phyloP scores from a whole-genome alignment of 1,140 invertebrate species.

The Cyclargus thomasi region DNA sequence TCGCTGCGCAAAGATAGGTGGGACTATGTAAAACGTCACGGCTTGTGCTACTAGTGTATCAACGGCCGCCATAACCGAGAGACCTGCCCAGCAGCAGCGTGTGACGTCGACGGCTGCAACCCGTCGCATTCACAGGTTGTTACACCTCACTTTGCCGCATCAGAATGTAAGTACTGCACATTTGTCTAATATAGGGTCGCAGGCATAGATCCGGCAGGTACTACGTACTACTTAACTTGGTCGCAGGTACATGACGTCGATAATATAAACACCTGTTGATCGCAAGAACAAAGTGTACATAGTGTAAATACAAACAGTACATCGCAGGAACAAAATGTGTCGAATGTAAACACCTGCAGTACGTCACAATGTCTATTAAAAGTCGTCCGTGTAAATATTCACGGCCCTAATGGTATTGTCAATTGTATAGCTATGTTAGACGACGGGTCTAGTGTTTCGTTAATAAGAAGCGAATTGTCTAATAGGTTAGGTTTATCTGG shows the following conservation, averaged over 20 bases:
- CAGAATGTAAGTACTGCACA: not conserved
- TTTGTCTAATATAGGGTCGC: not conserved
- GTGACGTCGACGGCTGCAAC: slow-evolving; percentile 27
- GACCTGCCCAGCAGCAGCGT: slow-evolving; percentile 25
- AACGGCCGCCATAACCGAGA: slow-evolving; percentile 22
- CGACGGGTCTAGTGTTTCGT: not conserved
- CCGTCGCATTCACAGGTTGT: slow-evolving; percentile 24
- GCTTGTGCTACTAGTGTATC: slow-evolving; percentile 28
- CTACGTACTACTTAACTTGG: too few species aligned
- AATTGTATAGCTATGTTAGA: not conserved
- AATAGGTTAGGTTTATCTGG: not conserved
- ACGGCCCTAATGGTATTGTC: not conserved
- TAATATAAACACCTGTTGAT: not conserved
- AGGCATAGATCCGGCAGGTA: too few species aligned
- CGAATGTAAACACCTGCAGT: too few species aligned
- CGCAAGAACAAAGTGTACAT: too few species aligned
- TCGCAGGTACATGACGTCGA: not conserved
- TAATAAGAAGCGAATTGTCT: not conserved
- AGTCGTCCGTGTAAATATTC: slow-evolving; percentile 4
- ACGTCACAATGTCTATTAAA: not conserved
- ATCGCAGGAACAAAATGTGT: too few species aligned
- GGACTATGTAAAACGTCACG: slow-evolving; percentile 19
- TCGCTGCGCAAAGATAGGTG: too few species aligned
- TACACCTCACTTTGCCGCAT: slow-evolving; percentile 16
- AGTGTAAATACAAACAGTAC: too few species aligned